Percentiles rank a stretch among this genome's conserved stretches.
These are phyloP conservation scores for Drosophila borealis DNA, from an alignment of 2,888 invertebrate genomes.

Conservation along the genomic window DNA sequence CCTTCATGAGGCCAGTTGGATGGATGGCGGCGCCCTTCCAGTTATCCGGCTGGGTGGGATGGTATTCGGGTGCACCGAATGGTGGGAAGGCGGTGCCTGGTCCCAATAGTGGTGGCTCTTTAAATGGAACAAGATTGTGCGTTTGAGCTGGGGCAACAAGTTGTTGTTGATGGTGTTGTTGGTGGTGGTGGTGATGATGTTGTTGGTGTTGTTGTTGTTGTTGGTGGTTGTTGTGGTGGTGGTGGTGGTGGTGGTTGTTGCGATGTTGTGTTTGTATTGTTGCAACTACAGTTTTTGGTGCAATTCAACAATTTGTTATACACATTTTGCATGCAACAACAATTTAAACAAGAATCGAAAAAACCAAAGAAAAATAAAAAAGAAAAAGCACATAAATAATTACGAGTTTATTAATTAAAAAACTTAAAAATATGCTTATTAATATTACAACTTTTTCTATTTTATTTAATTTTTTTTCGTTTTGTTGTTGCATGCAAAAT, in stretches of 20 bases:
- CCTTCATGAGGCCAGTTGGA: slow-evolving; percentile 87
- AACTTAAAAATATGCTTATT: slow-evolving; percentile 25
- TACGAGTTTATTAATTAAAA: slow-evolving; percentile 16
- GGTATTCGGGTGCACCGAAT: slow-evolving; percentile 85
- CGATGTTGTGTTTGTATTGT: slow-evolving; percentile 61
- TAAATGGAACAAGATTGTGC: slow-evolving; percentile 85
- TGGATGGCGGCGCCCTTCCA: slow-evolving; percentile 85
- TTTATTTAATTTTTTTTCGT: slow-evolving; percentile 7
- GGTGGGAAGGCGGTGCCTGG: slow-evolving; percentile 84
- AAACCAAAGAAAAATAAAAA: slow-evolving; percentile 39
- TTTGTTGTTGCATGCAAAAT: slow-evolving; percentile 71
- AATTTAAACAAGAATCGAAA: slow-evolving; percentile 46
- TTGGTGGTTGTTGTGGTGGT: slow-evolving; percentile 54
- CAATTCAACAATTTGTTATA: slow-evolving; percentile 47
- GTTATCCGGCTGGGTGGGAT: slow-evolving; percentile 84
- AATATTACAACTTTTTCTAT: slow-evolving; percentile 15
- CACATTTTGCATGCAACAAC: slow-evolving; percentile 72
- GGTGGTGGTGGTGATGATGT: slow-evolving; percentile 54
- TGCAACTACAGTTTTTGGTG: slow-evolving; percentile 49
- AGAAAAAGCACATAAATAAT: slow-evolving; percentile 44
- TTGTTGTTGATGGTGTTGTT: slow-evolving; percentile 69
- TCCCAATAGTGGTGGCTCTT: slow-evolving; percentile 85
- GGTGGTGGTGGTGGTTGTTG: slow-evolving; percentile 48
- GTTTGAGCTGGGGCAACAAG: slow-evolving; percentile 77
- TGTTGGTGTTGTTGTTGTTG: slow-evolving; percentile 47